phyloP scores from a whole-genome alignment of 2,888 invertebrate genomes.

The Melinaea marsaeus region DNA sequence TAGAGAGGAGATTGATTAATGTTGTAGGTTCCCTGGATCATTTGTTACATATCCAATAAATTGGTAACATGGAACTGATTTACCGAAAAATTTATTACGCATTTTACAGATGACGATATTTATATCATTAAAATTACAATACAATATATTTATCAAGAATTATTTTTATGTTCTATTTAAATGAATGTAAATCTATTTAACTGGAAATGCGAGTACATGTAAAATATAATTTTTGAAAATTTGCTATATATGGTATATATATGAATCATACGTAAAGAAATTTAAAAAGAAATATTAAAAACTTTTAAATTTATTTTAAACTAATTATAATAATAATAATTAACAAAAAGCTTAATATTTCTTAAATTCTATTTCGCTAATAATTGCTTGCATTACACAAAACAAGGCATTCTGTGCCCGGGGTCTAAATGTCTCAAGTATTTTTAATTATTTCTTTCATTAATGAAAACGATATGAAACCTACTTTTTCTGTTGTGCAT shows the following conservation, averaged over 20 bases:
- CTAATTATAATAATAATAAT: neutral
- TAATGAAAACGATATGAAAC: neutral
- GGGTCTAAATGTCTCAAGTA: neutral
- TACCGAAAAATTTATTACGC: neutral
- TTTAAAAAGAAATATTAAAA: too few species aligned
- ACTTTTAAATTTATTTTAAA: too few species aligned
- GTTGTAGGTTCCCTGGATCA: slow-evolving; percentile 1
- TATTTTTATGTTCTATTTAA: too few species aligned
- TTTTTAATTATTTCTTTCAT: neutral
- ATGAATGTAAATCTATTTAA: too few species aligned
- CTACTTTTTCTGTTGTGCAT: neutral
- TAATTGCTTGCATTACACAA: neutral
- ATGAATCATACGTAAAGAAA: too few species aligned
- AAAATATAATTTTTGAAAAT: too few species aligned
- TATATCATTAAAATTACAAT: neutral
- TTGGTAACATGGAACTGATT: slow-evolving; percentile 6
- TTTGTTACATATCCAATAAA: slow-evolving; percentile 3
- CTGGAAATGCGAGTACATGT: too few species aligned
- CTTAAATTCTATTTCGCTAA: neutral
- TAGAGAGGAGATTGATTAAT: slow-evolving; percentile 3
- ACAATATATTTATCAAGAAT: too few species aligned
- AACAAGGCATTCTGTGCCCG: neutral
- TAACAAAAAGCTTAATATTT: neutral
- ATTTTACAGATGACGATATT: neutral
- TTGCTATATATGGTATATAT: too few species aligned